phyloP scores from a whole-genome alignment of 2,888 invertebrate genomes.

The Ethmia dodecea region DNA sequence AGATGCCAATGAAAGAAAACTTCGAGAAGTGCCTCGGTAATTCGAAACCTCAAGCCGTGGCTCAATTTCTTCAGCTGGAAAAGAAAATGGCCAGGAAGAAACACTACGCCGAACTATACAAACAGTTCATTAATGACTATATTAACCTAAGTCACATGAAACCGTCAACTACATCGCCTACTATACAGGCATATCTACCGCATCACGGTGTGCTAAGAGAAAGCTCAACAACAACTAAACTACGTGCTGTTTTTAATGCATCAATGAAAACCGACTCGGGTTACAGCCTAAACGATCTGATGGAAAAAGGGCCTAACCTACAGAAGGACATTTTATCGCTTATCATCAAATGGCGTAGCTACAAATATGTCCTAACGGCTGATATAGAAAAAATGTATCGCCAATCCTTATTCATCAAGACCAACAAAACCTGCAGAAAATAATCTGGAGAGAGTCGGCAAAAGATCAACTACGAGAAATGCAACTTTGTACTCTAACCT shows the following conservation, averaged over 20 bases:
- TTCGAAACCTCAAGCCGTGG: slow-evolving; percentile 7
- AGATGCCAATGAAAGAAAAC: slow-evolving; percentile 4
- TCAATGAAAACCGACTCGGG: background rate
- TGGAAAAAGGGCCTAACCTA: background rate
- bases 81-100: background rate
- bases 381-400: slow-evolving; percentile 19
- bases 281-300: background rate
- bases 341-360: slow-evolving; percentile 16
- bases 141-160: slow-evolving; percentile 5
- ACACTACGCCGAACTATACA: background rate
- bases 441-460: no score
- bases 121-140: slow-evolving; percentile 7
- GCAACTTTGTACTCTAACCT: slow-evolving; percentile 3
- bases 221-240: background rate
- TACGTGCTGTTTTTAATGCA: slow-evolving; percentile 1
- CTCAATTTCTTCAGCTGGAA: slow-evolving; percentile 5
- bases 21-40: slow-evolving; percentile 5
- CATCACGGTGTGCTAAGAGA: background rate
- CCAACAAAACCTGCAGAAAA: slow-evolving; percentile 8
- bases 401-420: slow-evolving; percentile 8
- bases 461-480: no score
- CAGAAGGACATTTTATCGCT: slow-evolving; percentile 9
- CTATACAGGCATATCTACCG: background rate
- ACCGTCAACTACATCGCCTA: background rate
- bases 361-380: slow-evolving; percentile 13